phyloP scores from a whole-genome alignment of 1,140 invertebrate species.

The Pissodes strobi region DNA sequence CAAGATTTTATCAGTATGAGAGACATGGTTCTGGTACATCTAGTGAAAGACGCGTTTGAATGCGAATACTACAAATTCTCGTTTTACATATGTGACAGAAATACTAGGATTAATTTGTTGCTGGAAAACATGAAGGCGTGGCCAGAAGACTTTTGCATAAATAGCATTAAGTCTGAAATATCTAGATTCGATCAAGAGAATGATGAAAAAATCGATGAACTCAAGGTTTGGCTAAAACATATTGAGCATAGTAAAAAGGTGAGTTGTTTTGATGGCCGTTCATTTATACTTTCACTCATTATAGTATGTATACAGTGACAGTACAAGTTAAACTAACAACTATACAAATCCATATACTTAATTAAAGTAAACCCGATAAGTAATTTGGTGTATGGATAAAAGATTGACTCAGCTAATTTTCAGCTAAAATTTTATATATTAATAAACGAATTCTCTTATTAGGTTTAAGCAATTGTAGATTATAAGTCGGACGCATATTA shows the following conservation, averaged over 20 bases:
- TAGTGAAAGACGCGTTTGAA: slow-evolving; percentile 43
- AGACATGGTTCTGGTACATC: slow-evolving; percentile 45
- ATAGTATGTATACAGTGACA: too few species aligned
- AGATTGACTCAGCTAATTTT: too few species aligned
- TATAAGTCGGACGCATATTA: too few species aligned
- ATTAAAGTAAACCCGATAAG: too few species aligned
- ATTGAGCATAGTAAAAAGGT: slow-evolving; percentile 59
- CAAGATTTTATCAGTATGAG: slow-evolving; percentile 36
- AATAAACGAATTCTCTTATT: too few species aligned
- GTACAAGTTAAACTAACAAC: too few species aligned
- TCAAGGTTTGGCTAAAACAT: slow-evolving; percentile 56
- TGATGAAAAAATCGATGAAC: slow-evolving; percentile 37
- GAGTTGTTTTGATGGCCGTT: slow-evolving; percentile 38
- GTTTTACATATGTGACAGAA: slow-evolving; percentile 47
- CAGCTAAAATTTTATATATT: too few species aligned
- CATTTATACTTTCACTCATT: too few species aligned
- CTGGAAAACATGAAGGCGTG: slow-evolving; percentile 53
- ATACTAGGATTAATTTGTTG: slow-evolving; percentile 50
- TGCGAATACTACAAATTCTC: slow-evolving; percentile 46
- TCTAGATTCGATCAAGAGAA: slow-evolving; percentile 35
- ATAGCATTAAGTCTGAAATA: slow-evolving; percentile 48
- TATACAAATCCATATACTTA: too few species aligned
- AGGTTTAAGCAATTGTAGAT: too few species aligned
- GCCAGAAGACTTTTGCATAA: slow-evolving; percentile 48
- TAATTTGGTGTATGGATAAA: too few species aligned